phyloP scores from a whole-genome alignment of 2,113 vertebrate genomes.

The Pelvicachromis taeniatus region DNA sequence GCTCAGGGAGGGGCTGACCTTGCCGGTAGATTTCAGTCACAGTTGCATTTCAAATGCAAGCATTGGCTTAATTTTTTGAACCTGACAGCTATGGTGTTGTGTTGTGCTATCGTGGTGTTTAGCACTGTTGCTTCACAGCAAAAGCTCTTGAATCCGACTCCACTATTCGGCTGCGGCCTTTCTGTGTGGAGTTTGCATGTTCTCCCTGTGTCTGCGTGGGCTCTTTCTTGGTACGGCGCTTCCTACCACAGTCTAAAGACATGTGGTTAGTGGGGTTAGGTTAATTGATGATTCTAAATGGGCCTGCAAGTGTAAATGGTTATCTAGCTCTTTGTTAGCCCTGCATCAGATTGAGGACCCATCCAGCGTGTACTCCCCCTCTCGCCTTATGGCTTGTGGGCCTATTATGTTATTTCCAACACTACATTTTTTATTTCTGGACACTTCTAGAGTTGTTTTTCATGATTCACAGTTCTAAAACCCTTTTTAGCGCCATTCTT shows the following conservation, averaged over 20 bases:
- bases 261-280: background rate
- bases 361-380: background rate
- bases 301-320: background rate
- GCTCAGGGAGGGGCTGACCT: background rate
- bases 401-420: background rate
- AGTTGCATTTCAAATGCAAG: background rate
- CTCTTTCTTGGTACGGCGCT: too few relatives aligned
- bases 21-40: background rate
- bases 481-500: background rate
- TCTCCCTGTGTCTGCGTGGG: background rate
- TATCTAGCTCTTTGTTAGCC: background rate
- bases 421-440: background rate
- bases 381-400: background rate
- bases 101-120: background rate
- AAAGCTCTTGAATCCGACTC: rapidly evolving
- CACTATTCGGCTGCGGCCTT: background rate
- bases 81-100: rapidly evolving
- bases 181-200: background rate
- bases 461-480: background rate
- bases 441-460: background rate
- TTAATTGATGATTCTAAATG: background rate
- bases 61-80: background rate
- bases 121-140: background rate
- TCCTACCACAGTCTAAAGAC: background rate
- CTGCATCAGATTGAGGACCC: background rate